Evolutionary conservation across 2,888 invertebrate species (phyloP).

Genomic region (Azorinus chamasolen): DNA sequence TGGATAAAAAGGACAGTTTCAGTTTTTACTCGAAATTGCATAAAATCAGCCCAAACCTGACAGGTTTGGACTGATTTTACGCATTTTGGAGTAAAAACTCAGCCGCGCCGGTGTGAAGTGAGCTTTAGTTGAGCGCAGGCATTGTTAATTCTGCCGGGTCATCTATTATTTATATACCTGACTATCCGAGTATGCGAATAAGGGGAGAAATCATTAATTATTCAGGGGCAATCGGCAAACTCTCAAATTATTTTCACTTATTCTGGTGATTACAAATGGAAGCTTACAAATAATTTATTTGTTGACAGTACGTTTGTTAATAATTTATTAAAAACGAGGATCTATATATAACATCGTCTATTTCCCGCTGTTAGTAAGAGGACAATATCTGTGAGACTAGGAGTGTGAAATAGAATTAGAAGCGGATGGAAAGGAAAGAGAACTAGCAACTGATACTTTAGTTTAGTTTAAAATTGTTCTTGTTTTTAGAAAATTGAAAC

Average conservation of each 20-base stretch:
- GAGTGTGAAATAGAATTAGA: no score
- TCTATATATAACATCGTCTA: conserved; percentile 55
- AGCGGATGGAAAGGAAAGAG: no score
- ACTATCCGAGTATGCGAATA: conserved; percentile 46
- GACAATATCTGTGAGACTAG: background rate
- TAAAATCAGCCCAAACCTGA: no score
- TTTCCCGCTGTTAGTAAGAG: background rate
- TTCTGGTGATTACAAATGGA: conserved; percentile 66
- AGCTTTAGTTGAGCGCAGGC: conserved; percentile 1
- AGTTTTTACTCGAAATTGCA: no score
- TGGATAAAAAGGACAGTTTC: no score
- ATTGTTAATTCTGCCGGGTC: conserved; percentile 52
- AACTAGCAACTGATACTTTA: no score
- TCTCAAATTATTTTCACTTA: conserved; percentile 69
- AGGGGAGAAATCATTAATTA: conserved; percentile 58
- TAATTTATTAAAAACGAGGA: conserved; percentile 63
- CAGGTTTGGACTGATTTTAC: no score
- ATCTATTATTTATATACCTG: conserved; percentile 62
- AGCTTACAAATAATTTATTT: conserved; percentile 68
- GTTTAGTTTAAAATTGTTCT: background rate
- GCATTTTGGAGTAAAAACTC: no score
- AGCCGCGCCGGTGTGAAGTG: no score
- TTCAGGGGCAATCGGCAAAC: conserved; percentile 63
- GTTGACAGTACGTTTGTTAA: conserved; percentile 60
- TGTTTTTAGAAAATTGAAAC: background rate